Conservation (phyloP, 2,113 vertebrate genomes). For the Campylomormyrus numenius region DNA sequence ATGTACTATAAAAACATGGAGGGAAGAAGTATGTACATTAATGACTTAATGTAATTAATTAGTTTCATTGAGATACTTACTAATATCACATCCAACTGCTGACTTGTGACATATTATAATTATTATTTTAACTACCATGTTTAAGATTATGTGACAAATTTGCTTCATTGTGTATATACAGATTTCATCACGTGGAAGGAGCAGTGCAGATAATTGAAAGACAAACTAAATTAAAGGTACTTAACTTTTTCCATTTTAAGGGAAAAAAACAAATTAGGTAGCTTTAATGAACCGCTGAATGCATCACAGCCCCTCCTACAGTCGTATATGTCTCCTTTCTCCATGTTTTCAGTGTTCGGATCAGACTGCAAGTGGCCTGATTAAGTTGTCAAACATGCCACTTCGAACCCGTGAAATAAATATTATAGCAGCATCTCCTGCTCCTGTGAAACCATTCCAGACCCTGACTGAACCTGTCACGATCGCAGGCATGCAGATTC, state of each 20-base stretch:
- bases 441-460: conserved; percentile 21
- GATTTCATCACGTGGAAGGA: neutral
- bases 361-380: conserved; percentile 18
- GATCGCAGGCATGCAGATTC: neutral
- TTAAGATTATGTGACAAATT: neutral
- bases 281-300: neutral
- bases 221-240: neutral
- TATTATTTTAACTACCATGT: neutral
- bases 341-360: conserved; percentile 8
- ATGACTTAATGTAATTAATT: too few species aligned
- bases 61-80: neutral
- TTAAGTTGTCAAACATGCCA: conserved; percentile 32
- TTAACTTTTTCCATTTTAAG: neutral
- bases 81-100: neutral
- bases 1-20: neutral
- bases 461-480: conserved; percentile 9
- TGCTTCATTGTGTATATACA: neutral
- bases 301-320: neutral
- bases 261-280: neutral
- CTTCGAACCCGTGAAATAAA: conserved; percentile 27
- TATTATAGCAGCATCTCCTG: conserved; percentile 23
- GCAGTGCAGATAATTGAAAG: neutral
- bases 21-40: neutral
- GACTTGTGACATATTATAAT: neutral
- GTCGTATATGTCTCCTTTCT: neutral